These are phyloP conservation scores for Erannis defoliaria DNA, from an alignment of 2,888 invertebrate genomes.

Conservation along the genomic window DNA sequence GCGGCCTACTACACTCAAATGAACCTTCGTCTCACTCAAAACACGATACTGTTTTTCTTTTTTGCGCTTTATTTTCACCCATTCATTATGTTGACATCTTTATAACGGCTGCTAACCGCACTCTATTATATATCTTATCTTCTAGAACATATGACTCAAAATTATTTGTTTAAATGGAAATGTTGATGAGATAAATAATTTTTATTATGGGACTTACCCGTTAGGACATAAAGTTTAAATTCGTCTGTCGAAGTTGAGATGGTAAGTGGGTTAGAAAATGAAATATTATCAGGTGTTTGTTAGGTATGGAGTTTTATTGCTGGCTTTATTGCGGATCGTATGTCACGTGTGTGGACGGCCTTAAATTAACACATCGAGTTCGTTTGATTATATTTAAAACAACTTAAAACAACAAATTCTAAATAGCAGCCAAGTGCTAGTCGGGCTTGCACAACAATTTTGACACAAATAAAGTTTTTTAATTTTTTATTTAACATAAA, in stretches of 20 bases:
- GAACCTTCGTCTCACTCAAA: conserved; percentile 45
- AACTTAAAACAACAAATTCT: no score
- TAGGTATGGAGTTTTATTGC: conserved; percentile 28
- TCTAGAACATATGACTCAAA: background rate
- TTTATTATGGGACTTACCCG: background rate
- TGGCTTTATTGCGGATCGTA: conserved; percentile 29
- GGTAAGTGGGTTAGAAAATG: conserved; percentile 41
- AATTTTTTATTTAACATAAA: background rate
- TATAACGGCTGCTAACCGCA: conserved; percentile 24
- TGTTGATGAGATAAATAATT: background rate
- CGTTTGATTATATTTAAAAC: no score
- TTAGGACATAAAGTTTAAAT: conserved; percentile 21
- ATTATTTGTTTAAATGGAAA: background rate
- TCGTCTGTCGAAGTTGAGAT: background rate
- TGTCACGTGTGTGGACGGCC: conserved; percentile 19
- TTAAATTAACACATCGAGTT: conserved; percentile 7
- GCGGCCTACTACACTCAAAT: conserved; percentile 40
- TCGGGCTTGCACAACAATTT: no score
- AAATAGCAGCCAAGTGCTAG: no score
- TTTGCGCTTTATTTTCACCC: conserved; percentile 45
- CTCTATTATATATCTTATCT: conserved; percentile 6
- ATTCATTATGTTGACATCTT: conserved; percentile 47
- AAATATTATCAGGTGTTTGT: conserved; percentile 46
- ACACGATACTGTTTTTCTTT: conserved; percentile 42
- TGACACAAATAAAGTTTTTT: background rate